Base-by-base conservation (phyloP, 2,113 vertebrate species). In the Dipodomys stephensi region DNA sequence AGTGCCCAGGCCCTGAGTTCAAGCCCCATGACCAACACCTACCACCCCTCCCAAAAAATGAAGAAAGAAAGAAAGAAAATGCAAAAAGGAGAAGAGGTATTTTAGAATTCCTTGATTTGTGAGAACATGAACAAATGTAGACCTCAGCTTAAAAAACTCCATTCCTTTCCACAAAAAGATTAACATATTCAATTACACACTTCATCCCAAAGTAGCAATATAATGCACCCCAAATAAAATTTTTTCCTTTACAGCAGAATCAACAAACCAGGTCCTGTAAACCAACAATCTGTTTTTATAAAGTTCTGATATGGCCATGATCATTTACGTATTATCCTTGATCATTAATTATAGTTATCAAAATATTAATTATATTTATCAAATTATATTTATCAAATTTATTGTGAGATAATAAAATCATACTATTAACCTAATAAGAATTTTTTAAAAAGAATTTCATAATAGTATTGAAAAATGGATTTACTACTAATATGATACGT, bases 401-500 rank as follows among this genome's bases (percentile, higher is more conserved):
- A 92, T 13, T 22, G 57, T 27, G 65, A 88, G 39, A 87, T 53
- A 32, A 67, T 22, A 69, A 27, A 79, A 77, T 76, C 19, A 62
- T 68, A 53, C 16, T 64, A 18, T 10, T 76, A 18, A 67, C 62
- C 39, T 46, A 60, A 78, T 53, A 62, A 49, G 49, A 49, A 39
- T 49, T 46, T 39, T 6, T 6, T 0, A 6, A 39, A 39, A 49
- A 91, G 15, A 72, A 62, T 88, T 79, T 93, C 18, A 44, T 53
- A 49, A 74, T 28, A 13, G 20, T 71, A 25, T 62, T 91, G 13
- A 67, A 74, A 94, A 79, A 85, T 67, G 9, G 6, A 91, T 46
- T 92, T 62, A n/a, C 8, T 94, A 23, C 7, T 57, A 76, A 78
- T 80, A 62, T 89, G 79, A 71, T 68, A 83, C 78, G 67, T 67